Evolutionary conservation across 1,140 invertebrate species (phyloP), one percentile per base, ranked within the genome.

Genomic region (Scylla paramamosain): DNA sequence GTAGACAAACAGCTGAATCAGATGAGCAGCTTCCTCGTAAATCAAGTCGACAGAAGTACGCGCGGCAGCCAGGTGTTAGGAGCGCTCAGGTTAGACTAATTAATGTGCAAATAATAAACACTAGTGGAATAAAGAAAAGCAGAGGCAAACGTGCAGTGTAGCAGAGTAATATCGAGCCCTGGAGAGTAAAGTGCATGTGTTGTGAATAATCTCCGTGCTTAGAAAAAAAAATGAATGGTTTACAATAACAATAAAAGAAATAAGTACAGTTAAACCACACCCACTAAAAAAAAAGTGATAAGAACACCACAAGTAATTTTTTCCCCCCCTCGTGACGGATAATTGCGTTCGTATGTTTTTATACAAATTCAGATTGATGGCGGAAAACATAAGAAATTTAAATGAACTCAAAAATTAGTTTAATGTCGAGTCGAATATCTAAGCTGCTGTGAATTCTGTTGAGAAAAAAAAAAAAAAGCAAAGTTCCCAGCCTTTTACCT

Each of bases 1-100:
- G 48, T 10, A 59, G 89, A 91, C 89, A 91, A 90, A 91, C 48
- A 59, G 46, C 48, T 31, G 48, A 67, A 46, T 59, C 89, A 52
- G 31, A 91, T 52, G 29, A 8, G 46, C 46, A 46, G 29, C 89
- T 52, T 3, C 52, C 52, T 59, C 52, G 2, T 59, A 59, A 59
- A 59, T 59, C 52, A 59, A 59, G 52, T 8, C 10, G 10, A 59
- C 52, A 59, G 52, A 59, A 59, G 12, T 16, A 16, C 52, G 52
- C 52, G 0, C 52, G 52, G 12, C 52, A 59, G 52, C 52, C 52
- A 59, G 52, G 52, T 59, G 52, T 59, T 59, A 20, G 52, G 52
- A 59, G 12, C 52, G 52, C 52, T 20, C 12, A 59, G 20, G 20
- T 0, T 59, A 12, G 20, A 59, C 52, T 59, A 59, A 59, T 59